phyloP scores from a whole-genome alignment of 2,113 vertebrate genomes.

The Pseudorectes ferrugineus region DNA sequence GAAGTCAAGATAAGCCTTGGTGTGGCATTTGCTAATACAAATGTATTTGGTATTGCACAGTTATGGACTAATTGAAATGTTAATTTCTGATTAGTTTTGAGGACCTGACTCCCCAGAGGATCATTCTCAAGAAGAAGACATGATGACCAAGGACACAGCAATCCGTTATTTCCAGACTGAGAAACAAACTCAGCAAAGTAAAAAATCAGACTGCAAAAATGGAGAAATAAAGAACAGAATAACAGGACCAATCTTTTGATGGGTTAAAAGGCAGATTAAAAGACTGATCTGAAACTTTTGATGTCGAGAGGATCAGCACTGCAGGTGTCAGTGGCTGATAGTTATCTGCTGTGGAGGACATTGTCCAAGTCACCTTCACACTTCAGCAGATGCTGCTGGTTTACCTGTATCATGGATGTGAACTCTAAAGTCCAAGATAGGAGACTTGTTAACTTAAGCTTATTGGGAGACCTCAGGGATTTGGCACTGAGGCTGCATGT shows the following conservation, averaged over 20 bases:
- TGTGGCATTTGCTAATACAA: neutral
- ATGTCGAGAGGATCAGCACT: neutral
- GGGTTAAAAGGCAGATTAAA: neutral
- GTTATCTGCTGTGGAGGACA: neutral
- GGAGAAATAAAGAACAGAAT: neutral
- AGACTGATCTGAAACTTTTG: neutral
- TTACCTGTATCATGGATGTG: neutral
- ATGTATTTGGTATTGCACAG: neutral
- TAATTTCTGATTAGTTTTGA: neutral
- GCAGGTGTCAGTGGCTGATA: neutral
- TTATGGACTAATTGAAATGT: neutral
- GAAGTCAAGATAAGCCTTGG: neutral
- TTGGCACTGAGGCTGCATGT: fast-evolving
- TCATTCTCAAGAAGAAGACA: neutral
- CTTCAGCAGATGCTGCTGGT: neutral
- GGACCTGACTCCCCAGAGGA: neutral
- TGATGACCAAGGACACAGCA: neutral
- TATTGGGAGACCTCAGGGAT: neutral
- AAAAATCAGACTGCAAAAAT: neutral
- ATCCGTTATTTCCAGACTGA: neutral
- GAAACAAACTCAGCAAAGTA: neutral
- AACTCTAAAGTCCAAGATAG: neutral
- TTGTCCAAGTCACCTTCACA: neutral
- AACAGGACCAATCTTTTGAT: neutral
- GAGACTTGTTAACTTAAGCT: neutral